Base-by-base conservation (phyloP, 2,888 invertebrate genomes). In the Cylindroiulus punctatus region DNA sequence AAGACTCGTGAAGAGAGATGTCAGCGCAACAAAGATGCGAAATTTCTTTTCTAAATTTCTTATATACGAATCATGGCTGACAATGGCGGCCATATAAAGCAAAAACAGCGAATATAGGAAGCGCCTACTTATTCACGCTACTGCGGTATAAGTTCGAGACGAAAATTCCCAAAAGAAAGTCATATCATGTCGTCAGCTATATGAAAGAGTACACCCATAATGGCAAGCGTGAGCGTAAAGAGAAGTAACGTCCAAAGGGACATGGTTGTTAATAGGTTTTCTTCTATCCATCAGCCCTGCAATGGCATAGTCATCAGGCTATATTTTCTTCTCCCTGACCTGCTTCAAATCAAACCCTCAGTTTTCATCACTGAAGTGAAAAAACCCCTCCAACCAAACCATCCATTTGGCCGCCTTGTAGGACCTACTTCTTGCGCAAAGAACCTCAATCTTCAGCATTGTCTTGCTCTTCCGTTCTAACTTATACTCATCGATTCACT, bases 21-120 rank as follows among this genome's bases (percentile, higher is more conserved):
- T 57, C 57, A 57, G 57, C 57, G 57, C 57, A 57, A 57, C 57
- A 57, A 57, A 57, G 57, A n/a, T 57, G 22, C 57, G 22, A 22
- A 57, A 57, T 57, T 57, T 57, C 57, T 57, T 57, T 57, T 57
- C 57, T 57, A 57, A 57, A 57, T 57, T 57, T 57, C 57, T 57
- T 22, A 57, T 57, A 7, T 4, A 36, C 22, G 57, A 57, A 57
- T 22, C 57, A 57, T 22, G 22, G 22, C 57, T 22, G 57, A 57
- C 57, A 57, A 57, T 57, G 22, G 57, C 57, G 22, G 57, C 57
- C 57, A 57, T 57, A 22, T 7, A 57, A 57, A 22, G 57, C 22
- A 22, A 22, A 57, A 57, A 10, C 57, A 22, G 57, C 22, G 22
- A 8, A 22, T 19, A 57, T 57, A 57, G 22, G 57, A 57, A 57